Evolutionary conservation across 2,113 vertebrate species (phyloP).

Genomic region (Gnathonemus echidnorhynchus): DNA sequence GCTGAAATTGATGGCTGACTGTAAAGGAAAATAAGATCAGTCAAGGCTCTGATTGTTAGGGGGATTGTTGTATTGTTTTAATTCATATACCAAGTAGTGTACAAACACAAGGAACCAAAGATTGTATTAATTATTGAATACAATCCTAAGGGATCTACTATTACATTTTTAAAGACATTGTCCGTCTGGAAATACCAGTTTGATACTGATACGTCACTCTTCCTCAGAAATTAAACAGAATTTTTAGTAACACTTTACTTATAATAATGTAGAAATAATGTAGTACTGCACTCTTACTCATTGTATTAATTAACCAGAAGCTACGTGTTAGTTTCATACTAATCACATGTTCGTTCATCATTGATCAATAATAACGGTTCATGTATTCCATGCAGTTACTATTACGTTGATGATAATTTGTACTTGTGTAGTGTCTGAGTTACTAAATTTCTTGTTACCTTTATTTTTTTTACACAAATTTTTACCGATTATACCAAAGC

Average conservation of each 20-base stretch:
- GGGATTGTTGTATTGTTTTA: background rate
- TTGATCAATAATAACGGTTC: background rate
- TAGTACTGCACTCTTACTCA: background rate
- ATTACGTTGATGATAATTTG: background rate
- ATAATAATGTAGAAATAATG: background rate
- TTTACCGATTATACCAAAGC: background rate
- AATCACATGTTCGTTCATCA: background rate
- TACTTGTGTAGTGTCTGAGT: background rate
- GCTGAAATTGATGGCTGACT: constrained; percentile 49
- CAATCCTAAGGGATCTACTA: background rate
- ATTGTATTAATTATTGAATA: background rate
- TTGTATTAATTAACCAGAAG: background rate
- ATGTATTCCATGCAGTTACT: background rate
- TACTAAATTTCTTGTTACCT: background rate
- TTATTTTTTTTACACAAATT: background rate
- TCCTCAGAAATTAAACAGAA: background rate
- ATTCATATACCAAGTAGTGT: background rate
- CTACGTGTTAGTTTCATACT: background rate
- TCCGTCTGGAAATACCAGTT: background rate
- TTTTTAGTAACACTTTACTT: background rate
- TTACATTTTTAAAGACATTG: background rate
- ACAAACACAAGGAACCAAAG: background rate
- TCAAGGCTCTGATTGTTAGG: background rate
- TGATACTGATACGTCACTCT: background rate
- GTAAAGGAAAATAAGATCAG: constrained; percentile 3